phyloP scores from a whole-genome alignment of 2,888 invertebrate species.

The Lordiphosa fenestrarum region DNA sequence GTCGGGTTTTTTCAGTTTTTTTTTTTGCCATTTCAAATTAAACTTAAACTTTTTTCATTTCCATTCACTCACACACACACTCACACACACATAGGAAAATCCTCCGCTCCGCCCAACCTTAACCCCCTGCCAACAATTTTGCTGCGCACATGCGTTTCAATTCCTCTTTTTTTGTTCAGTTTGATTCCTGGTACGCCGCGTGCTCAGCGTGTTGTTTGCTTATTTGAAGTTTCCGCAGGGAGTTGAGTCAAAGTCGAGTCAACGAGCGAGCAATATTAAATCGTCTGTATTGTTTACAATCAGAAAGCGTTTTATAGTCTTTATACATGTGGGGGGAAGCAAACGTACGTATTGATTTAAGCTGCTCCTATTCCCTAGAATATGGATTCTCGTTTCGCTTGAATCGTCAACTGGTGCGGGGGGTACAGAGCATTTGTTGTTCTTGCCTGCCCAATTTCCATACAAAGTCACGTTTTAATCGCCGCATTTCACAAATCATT shows the following conservation, averaged over 20 bases:
- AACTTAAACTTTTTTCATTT: conserved; percentile 73
- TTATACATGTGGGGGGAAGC: conserved; percentile 46
- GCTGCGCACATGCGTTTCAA: conserved; percentile 70
- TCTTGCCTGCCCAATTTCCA: conserved; percentile 28
- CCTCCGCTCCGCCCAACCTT: conserved; percentile 17
- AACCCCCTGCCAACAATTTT: conserved; percentile 27
- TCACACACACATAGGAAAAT: conserved; percentile 48
- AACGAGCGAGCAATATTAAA: conserved; percentile 71
- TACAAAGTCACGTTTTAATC: conserved; percentile 71
- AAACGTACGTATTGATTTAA: conserved; percentile 50
- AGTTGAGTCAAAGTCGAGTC: conserved; percentile 40
- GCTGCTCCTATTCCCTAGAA: conserved; percentile 47
- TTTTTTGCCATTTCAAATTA: conserved; percentile 71
- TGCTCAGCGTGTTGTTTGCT: conserved; percentile 45
- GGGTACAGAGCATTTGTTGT: conserved; percentile 21
- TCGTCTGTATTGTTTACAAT: conserved; percentile 73
- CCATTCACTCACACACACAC: conserved; percentile 63
- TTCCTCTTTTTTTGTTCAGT: conserved; percentile 51
- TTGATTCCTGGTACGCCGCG: conserved; percentile 61
- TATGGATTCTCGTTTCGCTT: conserved; percentile 9
- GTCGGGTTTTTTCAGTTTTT: conserved; percentile 14
- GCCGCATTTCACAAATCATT: conserved; percentile 65
- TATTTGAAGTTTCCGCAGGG: conserved; percentile 28
- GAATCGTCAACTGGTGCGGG: conserved; percentile 7
- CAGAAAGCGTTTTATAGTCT: conserved; percentile 71